phyloP scores from a whole-genome alignment of 1,140 invertebrate genomes.

The Bilobella aurantiaca region DNA sequence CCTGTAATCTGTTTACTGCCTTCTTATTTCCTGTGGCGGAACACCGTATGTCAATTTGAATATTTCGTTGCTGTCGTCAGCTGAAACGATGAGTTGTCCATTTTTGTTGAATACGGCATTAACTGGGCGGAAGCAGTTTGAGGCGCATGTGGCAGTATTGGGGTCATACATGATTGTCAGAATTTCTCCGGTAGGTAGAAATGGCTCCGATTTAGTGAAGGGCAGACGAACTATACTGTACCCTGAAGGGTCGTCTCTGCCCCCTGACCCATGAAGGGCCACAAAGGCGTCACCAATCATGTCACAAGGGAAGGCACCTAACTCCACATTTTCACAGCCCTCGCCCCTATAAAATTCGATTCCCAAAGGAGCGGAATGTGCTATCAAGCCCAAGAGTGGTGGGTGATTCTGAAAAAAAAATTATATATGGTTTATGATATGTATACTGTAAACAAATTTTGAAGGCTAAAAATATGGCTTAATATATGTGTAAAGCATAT shows the following conservation, averaged over 20 bases:
- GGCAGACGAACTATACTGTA: constrained; percentile 8
- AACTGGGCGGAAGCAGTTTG: constrained; percentile 21
- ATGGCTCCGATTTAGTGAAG: background rate
- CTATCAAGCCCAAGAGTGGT: background rate
- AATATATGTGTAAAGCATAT: too few species aligned
- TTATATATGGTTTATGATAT: too few species aligned
- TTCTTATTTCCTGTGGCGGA: background rate
- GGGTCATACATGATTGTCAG: constrained; percentile 2
- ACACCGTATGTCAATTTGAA: background rate
- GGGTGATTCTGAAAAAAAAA: constrained; percentile 6
- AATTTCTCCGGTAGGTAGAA: background rate
- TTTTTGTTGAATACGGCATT: constrained; percentile 14
- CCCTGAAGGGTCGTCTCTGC: background rate
- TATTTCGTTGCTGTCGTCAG: constrained; percentile 16
- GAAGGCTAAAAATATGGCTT: too few species aligned
- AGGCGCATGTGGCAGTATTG: background rate
- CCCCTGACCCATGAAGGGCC: constrained; percentile 10
- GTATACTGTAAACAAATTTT: too few species aligned
- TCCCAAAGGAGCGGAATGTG: constrained; percentile 17
- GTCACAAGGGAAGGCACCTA: constrained; percentile 10
- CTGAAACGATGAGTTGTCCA: constrained; percentile 18
- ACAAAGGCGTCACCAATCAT: constrained; percentile 4
- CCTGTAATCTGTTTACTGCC: too few species aligned
- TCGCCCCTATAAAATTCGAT: constrained; percentile 12
- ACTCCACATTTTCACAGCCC: background rate